phyloP scores from a whole-genome alignment of 2,888 invertebrate genomes.

The Liopterus haemorrhoidalis region DNA sequence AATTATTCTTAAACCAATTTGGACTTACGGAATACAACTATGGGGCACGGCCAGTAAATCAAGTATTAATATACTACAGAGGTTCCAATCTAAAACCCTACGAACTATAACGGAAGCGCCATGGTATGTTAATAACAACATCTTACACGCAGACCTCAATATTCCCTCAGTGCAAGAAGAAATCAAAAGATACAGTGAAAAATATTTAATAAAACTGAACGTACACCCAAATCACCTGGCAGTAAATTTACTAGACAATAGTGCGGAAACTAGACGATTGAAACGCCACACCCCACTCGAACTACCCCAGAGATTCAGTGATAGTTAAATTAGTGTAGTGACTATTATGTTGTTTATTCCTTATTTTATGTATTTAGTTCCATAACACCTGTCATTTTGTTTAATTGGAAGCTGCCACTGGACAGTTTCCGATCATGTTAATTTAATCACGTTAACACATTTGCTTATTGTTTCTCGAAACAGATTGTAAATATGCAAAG shows the following conservation, averaged over 20 bases:
- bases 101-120: constrained; percentile 7
- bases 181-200: background rate
- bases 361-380: no score
- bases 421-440: no score
- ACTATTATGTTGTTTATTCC: no score
- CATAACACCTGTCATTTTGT: no score
- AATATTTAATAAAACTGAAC: background rate
- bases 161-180: constrained; percentile 9
- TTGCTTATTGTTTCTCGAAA: no score
- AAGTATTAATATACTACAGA: constrained; percentile 8
- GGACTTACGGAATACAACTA: constrained; percentile 9
- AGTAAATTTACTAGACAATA: constrained; percentile 7
- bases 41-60: constrained; percentile 12
- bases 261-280: constrained; percentile 4
- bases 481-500: no score
- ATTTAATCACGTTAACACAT: no score
- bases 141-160: constrained; percentile 4
- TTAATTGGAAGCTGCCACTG: no score
- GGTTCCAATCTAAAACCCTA: constrained; percentile 7
- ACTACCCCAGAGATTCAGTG: constrained; percentile 12
- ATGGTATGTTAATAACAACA: constrained; percentile 4
- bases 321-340: no score
- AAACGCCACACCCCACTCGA: constrained; percentile 5
- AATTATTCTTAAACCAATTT: constrained; percentile 7
- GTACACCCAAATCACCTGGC: constrained; percentile 7